These are phyloP conservation scores for Musca domestica DNA, from an alignment of 1,140 invertebrate genomes.

Conservation along the genomic window DNA sequence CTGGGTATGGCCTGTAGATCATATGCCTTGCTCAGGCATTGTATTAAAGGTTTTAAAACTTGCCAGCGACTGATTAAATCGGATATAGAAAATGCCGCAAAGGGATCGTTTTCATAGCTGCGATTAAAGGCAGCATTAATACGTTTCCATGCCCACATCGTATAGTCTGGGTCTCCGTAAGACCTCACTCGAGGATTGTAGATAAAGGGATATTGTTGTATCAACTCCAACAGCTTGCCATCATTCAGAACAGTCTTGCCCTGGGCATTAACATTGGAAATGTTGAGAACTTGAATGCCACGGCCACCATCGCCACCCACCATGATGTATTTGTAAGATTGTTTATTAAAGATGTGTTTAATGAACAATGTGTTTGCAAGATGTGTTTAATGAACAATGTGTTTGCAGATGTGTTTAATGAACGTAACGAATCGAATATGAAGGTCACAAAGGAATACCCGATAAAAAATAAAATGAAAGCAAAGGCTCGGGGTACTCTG, in stretches of 20 bases:
- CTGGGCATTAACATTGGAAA: conserved; percentile 30
- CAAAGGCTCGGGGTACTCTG: no score
- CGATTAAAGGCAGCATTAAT: conserved; percentile 35
- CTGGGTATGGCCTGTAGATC: conserved; percentile 25
- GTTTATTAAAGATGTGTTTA: no score
- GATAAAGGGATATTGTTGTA: conserved; percentile 37
- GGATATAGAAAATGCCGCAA: conserved; percentile 28
- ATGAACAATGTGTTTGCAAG: no score
- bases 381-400: no score
- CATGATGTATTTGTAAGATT: no score
- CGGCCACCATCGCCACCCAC: neutral
- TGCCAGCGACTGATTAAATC: conserved; percentile 39
- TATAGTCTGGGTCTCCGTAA: conserved; percentile 34
- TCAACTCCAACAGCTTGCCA: conserved; percentile 34
- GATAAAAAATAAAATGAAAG: no score
- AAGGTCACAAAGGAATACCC: no score
- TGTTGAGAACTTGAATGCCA: conserved; percentile 23
- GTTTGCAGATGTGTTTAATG: no score
- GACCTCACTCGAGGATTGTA: conserved; percentile 20
- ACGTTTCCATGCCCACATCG: conserved; percentile 40
- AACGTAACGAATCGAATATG: no score
- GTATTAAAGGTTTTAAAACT: conserved; percentile 26
- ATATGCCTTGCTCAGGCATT: conserved; percentile 19
- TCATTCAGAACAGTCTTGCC: conserved; percentile 40
- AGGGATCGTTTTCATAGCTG: conserved; percentile 26